Evolutionary conservation across 2,888 invertebrate species (phyloP).

Genomic region (Sthenelais limicola): DNA sequence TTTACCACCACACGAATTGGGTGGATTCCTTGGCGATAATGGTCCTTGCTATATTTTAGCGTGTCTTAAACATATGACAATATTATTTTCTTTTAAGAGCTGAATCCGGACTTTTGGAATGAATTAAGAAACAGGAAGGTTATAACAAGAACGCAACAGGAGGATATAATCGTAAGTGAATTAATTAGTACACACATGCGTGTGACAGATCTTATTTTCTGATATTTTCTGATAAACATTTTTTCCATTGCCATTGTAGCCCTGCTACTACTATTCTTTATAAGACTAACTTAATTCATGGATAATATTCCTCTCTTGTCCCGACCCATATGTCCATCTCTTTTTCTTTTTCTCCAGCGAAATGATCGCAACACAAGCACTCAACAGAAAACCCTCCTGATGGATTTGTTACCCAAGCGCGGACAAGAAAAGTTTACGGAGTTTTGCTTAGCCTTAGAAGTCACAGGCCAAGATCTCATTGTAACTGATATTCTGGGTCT

Average conservation of each 20-base stretch:
- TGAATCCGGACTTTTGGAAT: constrained; percentile 14
- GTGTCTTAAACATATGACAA: neutral
- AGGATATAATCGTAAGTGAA: constrained; percentile 12
- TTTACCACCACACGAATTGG: neutral
- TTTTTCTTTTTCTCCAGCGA: neutral
- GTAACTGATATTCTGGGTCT: constrained; percentile 46
- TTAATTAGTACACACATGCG: neutral
- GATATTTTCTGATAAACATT: neutral
- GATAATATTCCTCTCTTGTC: neutral
- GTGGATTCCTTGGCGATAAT: neutral
- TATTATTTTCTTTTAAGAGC: neutral
- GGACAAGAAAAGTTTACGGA: constrained; percentile 58
- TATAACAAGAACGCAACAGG: constrained; percentile 3
- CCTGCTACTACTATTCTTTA: no score
- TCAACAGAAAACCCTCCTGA: constrained; percentile 58
- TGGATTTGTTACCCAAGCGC: constrained; percentile 57
- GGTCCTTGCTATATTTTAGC: neutral
- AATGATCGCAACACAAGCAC: constrained; percentile 50
- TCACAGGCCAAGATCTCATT: constrained; percentile 59
- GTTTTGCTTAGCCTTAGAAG: constrained; percentile 62
- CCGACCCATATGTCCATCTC: neutral
- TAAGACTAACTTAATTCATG: no score
- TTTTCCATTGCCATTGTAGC: neutral
- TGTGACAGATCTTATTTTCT: neutral
- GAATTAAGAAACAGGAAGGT: neutral